These are phyloP conservation scores for Alcedo atthis DNA, from an alignment of 2,797 vertebrate genomes.

Conservation along the genomic window DNA sequence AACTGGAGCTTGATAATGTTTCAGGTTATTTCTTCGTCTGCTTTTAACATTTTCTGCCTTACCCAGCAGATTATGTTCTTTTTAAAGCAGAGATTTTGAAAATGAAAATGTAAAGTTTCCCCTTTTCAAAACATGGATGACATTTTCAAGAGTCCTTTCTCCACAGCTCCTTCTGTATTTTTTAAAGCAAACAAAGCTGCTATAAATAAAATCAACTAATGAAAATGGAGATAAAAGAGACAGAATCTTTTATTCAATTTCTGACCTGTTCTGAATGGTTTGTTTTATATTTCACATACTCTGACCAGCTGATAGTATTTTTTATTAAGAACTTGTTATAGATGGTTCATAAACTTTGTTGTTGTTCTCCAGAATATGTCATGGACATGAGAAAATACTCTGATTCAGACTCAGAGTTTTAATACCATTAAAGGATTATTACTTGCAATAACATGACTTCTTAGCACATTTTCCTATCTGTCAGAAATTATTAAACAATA, in stretches of 20 bases:
- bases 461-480: not conserved
- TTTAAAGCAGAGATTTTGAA: conserved; percentile 33
- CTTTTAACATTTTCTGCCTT: conserved; percentile 53
- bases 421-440: not conserved
- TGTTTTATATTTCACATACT: not conserved
- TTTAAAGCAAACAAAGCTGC: conserved; percentile 26
- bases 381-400: not conserved
- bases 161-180: not conserved
- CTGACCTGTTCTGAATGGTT: not conserved
- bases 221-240: not conserved
- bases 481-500: not conserved
- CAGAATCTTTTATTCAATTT: not conserved
- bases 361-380: not conserved
- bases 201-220: not conserved
- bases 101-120: conserved; percentile 39
- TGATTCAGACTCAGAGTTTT: not conserved
- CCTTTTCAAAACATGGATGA: conserved; percentile 14
- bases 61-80: not conserved
- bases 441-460: not conserved
- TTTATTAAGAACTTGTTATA: not conserved
- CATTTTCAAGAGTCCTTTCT: conserved; percentile 42
- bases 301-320: not conserved
- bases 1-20: not conserved
- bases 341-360: not conserved
- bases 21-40: conserved; percentile 39